Evolutionary conservation across 2,888 invertebrate species (phyloP), one percentile per base, ranked within the genome.

Genomic region (Ectropis crepuscularia): DNA sequence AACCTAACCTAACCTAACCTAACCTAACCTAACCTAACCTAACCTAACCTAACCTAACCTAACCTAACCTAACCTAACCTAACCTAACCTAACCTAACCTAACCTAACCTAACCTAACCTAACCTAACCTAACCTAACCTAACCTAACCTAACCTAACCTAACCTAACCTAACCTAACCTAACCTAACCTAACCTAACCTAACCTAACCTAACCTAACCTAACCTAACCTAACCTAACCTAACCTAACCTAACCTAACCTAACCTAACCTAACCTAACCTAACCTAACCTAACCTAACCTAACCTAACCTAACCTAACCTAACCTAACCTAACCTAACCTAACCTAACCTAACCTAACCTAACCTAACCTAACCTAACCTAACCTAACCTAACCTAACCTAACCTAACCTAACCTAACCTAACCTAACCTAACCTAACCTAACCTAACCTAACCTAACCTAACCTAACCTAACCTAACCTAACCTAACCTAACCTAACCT

Each of bases 361-460:
- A 68, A 69, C 69, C 69, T 68, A 70, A 70, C 70, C 69, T 69
- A 70, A 68, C 70, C 68, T 68, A 70, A 69, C 69, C 68, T 68
- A 72, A 68, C 70, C 68, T 68, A 69, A 70, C 70, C 70, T 70
- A 70, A 68, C 69, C 70, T 64, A 70, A 72, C 70, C 69, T 68
- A 72, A 70, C 72, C 70, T 67, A 69, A 53, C 53, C 51, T 63
- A 55, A 55, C 55, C 62, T 57, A 69, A 69, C 65, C 63, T 61
- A 65, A 65, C 69, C 64, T 58, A 67, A 67, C 60, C 63, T 57
- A 68, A 65, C 64, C 63, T 61, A 64, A 68, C 57, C 57, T 54
- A 57, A 57, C 57, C 57, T 57, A 57, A 57, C 57, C 57, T 57
- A 57, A 57, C 57, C 57, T 57, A 57, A 57, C 57, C 54, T 54